These are phyloP conservation scores for Athene noctua DNA, from an alignment of 2,113 vertebrate genomes.

Conservation along the genomic window DNA sequence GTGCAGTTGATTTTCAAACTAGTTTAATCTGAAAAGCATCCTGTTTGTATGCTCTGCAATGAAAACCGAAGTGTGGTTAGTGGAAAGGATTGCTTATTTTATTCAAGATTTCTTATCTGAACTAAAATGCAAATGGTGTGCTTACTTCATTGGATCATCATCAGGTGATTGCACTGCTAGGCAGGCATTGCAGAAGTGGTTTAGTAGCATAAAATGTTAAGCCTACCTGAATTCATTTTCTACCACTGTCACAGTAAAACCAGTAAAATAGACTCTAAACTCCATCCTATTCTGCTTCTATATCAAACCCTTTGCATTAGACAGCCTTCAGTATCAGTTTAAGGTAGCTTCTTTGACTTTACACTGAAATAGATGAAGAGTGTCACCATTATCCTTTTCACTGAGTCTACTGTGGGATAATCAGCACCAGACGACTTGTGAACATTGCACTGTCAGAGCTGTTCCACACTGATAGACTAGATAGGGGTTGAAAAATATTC, in stretches of 20 bases:
- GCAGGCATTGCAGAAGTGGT: not conserved
- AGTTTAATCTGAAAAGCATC: not conserved
- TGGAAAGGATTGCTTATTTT: not conserved
- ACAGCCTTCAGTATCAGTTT: not conserved
- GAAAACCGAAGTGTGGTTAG: not conserved
- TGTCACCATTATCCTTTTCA: not conserved
- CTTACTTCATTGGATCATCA: not conserved
- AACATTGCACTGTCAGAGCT: not conserved
- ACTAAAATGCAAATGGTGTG: not conserved
- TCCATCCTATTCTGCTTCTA: not conserved
- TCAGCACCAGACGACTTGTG: not conserved
- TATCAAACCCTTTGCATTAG: not conserved
- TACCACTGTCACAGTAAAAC: not conserved
- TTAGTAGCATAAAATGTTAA: not conserved
- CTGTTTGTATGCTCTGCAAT: not conserved
- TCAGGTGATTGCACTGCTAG: not conserved
- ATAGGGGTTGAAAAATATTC: not conserved
- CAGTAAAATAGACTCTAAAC: not conserved
- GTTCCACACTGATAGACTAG: not conserved
- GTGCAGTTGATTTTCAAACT: not conserved
- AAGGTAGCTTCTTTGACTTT: not conserved
- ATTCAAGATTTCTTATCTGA: not conserved
- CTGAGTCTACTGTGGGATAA: not conserved
- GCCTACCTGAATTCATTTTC: not conserved
- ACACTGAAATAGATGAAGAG: not conserved